A percentile compares a stretch with the other conserved stretches of the same genome.
Conservation (phyloP, 2,888 invertebrate genomes). For the Microctonus aethiopoides region DNA sequence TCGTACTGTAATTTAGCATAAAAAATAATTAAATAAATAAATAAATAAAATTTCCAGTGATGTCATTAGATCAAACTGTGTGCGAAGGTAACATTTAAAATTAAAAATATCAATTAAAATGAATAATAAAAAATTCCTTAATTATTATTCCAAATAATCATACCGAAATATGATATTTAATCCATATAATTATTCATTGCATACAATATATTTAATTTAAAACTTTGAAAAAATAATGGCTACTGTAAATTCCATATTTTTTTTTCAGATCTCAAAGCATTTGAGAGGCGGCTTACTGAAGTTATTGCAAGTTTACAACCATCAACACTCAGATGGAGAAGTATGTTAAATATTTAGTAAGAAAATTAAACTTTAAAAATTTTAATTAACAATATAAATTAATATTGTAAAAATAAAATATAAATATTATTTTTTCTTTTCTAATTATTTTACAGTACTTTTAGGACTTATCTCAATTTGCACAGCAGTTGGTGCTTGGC, state of each 20-base stretch:
- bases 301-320: conserved; percentile 96
- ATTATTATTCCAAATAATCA: neutral
- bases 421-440: conserved; percentile 12
- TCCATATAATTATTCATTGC: too few species aligned
- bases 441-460: conserved; percentile 74
- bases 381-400: neutral
- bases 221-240: too few species aligned
- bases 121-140: neutral
- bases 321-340: conserved; percentile 94
- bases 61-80: conserved; percentile 89
- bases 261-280: conserved; percentile 99
- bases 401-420: conserved; percentile 4
- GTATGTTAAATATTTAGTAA: conserved; percentile 70
- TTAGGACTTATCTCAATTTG: conserved; percentile 88
- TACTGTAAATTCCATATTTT: too few species aligned
- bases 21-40: neutral
- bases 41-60: conserved; percentile 55
- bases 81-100: conserved; percentile 82
- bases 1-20: neutral
- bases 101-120: neutral
- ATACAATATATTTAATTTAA: too few species aligned
- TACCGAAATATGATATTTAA: too few species aligned
- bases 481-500: conserved; percentile 94
- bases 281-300: conserved; percentile 96
- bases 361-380: neutral